These are phyloP conservation scores for Stomatorhinus walkeri DNA, from an alignment of 2,797 vertebrate species.

Conservation along the genomic window DNA sequence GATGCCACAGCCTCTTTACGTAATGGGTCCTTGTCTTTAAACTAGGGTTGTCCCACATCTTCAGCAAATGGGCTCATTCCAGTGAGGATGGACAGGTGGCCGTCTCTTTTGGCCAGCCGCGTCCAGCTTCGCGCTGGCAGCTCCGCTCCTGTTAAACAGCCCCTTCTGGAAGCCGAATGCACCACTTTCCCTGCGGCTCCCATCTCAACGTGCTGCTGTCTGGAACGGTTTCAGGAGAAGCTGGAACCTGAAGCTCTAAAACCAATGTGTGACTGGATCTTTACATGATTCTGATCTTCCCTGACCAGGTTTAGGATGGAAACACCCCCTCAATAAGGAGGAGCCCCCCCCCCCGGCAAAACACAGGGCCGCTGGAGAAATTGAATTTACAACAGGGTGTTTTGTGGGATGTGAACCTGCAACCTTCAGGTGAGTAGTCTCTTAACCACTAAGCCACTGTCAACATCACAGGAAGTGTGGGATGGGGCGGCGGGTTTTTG, in stretches of 20 bases:
- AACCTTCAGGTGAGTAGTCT: constrained; percentile 7
- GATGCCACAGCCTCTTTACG: neutral
- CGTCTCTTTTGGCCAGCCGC: neutral
- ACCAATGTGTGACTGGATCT: neutral
- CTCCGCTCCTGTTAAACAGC: neutral
- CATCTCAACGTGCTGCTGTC: neutral
- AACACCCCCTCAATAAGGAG: neutral
- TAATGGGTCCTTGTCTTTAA: neutral
- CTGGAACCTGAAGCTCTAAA: neutral
- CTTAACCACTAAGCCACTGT: neutral
- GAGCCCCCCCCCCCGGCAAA: neutral
- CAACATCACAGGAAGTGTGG: neutral
- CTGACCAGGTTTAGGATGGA: neutral
- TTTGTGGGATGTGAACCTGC: constrained; percentile 33
- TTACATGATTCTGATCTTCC: neutral
- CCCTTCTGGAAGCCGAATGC: constrained; percentile 11
- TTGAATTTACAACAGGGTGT: constrained; percentile 19
- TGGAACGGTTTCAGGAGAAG: neutral
- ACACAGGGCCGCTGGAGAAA: neutral
- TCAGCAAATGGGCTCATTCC: neutral
- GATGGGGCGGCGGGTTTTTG: neutral
- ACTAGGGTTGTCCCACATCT: neutral
- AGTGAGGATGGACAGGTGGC: neutral
- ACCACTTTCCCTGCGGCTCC: neutral
- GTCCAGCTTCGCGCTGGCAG: neutral